Evolutionary conservation across 2,797 vertebrate species (phyloP).

Genomic region (Poeciliopsis paucimaculata): DNA sequence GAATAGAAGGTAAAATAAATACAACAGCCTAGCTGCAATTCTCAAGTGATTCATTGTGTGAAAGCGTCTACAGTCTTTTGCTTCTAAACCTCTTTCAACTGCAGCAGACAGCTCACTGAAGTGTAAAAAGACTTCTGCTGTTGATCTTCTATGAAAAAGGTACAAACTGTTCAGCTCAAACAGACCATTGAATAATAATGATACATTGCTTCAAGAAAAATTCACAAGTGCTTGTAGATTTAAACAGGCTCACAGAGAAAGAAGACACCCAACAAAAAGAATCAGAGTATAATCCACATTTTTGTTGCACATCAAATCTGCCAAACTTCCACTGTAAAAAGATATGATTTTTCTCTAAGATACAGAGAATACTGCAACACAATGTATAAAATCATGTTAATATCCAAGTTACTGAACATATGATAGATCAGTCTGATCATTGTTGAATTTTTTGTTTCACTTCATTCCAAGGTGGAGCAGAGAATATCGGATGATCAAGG

Average conservation of each 20-base stretch:
- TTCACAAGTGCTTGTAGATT: conserved; percentile 34
- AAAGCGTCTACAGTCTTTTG: conserved; percentile 61
- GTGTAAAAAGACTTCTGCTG: conserved; percentile 62
- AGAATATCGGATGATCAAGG: background rate
- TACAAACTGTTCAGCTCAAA: conserved; percentile 72
- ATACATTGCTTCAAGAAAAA: conserved; percentile 46
- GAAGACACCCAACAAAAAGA: conserved; percentile 10
- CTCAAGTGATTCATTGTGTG: conserved; percentile 58
- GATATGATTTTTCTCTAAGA: background rate
- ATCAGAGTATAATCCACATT: background rate
- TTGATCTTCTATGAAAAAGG: conserved; percentile 71
- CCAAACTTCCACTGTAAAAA: background rate
- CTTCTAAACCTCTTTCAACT: conserved; percentile 57
- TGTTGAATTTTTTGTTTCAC: background rate
- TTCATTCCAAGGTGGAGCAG: background rate
- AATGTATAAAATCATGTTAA: background rate
- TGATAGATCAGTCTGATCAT: background rate
- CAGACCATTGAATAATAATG: conserved; percentile 65
- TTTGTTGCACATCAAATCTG: background rate
- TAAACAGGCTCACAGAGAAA: conserved; percentile 8
- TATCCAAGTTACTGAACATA: background rate
- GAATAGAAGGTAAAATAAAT: conserved; percentile 57
- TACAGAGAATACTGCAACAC: background rate
- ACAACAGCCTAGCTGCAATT: conserved; percentile 61
- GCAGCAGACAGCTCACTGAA: conserved; percentile 62